Evolutionary conservation across 2,113 vertebrate genomes (phyloP).

Genomic region (Fregetta grallaria): DNA sequence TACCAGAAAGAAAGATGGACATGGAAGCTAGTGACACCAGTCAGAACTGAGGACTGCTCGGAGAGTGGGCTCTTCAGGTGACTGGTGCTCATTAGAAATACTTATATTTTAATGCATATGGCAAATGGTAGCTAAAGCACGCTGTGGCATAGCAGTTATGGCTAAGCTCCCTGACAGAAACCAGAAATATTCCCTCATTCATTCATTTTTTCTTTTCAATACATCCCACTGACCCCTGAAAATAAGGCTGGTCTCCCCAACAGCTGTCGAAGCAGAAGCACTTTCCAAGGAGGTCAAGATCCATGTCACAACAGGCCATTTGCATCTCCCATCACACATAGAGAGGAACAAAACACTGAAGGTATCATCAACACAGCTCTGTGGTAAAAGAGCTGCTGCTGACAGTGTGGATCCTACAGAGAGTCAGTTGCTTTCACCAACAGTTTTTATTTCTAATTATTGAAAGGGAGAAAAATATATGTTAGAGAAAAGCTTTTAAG

Average conservation of each 20-base stretch:
- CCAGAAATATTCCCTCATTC: not conserved
- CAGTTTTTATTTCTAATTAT: not conserved
- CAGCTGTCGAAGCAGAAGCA: rapidly evolving
- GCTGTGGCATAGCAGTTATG: not conserved
- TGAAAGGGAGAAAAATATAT: not conserved
- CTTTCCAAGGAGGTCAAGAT: not conserved
- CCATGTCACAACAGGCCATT: not conserved
- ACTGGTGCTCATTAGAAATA: not conserved
- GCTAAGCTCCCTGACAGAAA: not conserved
- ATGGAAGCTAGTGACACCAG: not conserved
- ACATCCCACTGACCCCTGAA: not conserved
- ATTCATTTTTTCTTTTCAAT: not conserved
- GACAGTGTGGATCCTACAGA: not conserved
- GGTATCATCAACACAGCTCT: not conserved
- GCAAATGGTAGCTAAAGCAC: not conserved
- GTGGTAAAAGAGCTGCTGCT: not conserved
- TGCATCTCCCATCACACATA: not conserved
- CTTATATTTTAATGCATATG: not conserved
- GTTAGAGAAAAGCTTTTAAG: not conserved
- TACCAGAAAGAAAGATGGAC: not conserved
- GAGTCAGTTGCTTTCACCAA: not conserved
- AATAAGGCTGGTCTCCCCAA: not conserved
- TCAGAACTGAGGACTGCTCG: not conserved
- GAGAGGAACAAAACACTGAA: not conserved
- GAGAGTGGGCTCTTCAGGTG: not conserved